Base-by-base conservation (phyloP, 2,113 vertebrate species). In the Austrofundulus limnaeus region DNA sequence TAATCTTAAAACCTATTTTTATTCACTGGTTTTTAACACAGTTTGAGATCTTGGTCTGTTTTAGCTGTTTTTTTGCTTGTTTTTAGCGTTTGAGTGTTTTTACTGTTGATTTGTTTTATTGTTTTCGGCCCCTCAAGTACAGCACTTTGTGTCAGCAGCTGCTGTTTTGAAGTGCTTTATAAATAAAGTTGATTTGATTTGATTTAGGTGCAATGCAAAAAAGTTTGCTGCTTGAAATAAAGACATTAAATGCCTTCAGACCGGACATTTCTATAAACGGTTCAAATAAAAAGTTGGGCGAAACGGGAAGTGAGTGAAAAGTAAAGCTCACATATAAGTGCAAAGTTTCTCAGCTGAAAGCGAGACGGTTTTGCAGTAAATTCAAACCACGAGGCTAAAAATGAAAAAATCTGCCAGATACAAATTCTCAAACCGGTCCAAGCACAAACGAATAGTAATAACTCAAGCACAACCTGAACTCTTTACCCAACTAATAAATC, bases 341-440 rank as follows among this genome's bases (percentile, higher is more conserved):
- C 47, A 49, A 73, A 78, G 74, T 79, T 83, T 55, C 56, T 81
- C 49, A 55, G 78, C 56, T 65, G 75, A 82, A 50, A 62, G 63
- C 59, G 66, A 83, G 50, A n/a, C n/a, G 76, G 60, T 59, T 49
- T n/a, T 48, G 47, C 54, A 34, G 38, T 21, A 45, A 56, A 83
- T 77, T 66, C 60, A 51, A 38, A 72, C 70, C 72, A 73, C 46
- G 46, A 56, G 48, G 46, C 77, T 60, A 65, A 61, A 61, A 82
- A 46, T 56, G 53, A 14, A 62, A 14, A 62, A 68, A 58, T 60
- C 61, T 47, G 52, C 60, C 24, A 38, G 71, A 34, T 51, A 34
- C 31, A 72, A 70, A 31, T 48, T 42, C 56, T 59, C 46, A 61
- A 57, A 74, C 38, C 7, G 50, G 48, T 64, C 9, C 11, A 41